These are phyloP conservation scores for Chorisops tibialis DNA, from an alignment of 2,888 invertebrate genomes.

Conservation along the genomic window DNA sequence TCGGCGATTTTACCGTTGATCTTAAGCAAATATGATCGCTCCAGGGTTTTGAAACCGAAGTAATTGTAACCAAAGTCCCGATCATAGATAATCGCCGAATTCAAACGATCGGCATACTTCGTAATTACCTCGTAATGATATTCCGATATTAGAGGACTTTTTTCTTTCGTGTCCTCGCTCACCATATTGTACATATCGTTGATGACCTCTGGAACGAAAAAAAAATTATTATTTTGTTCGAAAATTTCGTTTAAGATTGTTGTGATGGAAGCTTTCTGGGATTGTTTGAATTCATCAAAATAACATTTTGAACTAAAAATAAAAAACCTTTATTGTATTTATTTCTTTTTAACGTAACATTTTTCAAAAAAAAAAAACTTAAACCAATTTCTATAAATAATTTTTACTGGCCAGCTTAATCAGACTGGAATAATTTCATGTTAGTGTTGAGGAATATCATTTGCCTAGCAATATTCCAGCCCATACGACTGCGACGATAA, in stretches of 20 bases:
- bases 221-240: background rate
- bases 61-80: slow-evolving; percentile 96
- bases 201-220: slow-evolving; percentile 74
- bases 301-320: background rate
- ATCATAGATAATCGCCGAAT: slow-evolving; percentile 95
- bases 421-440: too few relatives aligned
- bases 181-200: slow-evolving; percentile 75
- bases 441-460: too few relatives aligned
- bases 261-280: too few relatives aligned
- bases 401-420: too few relatives aligned
- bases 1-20: slow-evolving; percentile 90
- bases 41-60: slow-evolving; percentile 99
- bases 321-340: background rate
- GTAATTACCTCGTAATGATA: slow-evolving; percentile 76
- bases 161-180: slow-evolving; percentile 68
- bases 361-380: background rate
- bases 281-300: background rate
- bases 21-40: slow-evolving; percentile 90
- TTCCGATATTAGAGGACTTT: slow-evolving; percentile 82
- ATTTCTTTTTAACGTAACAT: background rate
- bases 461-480: too few relatives aligned
- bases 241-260: background rate
- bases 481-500: too few relatives aligned
- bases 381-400: background rate
- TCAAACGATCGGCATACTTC: slow-evolving; percentile 82